Base-by-base conservation (phyloP, 2,888 invertebrate genomes). In the Drosophila prostipennis region DNA sequence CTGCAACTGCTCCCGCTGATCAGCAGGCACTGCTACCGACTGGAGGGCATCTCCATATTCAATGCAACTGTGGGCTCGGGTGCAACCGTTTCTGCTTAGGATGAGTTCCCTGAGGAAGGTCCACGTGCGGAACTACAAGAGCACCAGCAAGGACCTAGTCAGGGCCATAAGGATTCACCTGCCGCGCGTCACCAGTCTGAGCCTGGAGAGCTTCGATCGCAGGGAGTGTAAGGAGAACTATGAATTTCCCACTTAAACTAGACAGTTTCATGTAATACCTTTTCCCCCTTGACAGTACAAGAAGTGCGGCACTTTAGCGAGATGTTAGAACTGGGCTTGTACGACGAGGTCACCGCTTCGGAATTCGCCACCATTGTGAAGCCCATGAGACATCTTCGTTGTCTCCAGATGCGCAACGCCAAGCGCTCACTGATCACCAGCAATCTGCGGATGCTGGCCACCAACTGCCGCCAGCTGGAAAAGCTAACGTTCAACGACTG, bases 401-500 rank as follows among this genome's bases (percentile, higher is more conserved):
- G 56, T 14, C 46, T 82, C 16, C 85, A 82, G 37, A 56, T 82
- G 45, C 68, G 82, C 43, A 82, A 79, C 51, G 85, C 82, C 2
- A 82, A 77, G 32, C 73, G 61, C 19, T 82, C 77, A 56, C 19
- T 82, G 10, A 80, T 67, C 23, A 74, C 82, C 23, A 61, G 61
- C 13, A 69, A 74, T 14, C 72, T 82, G 1, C 79, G 72, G 23
- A 75, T 79, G 36, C 53, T 82, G 64, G 71, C 77, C 5, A 19
- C 48, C 4, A 51, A 72, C 52, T 85, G 85, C 49, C 46, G 51
- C 2, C 65, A 68, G 45, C 32, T 82, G 23, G 74, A 76, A 23
- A 82, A 82, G 43, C 53, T 82, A 1, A 60, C 82, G n/a, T 85
- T 85, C 57, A 76, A 74, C 26, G 85, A 82, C 29, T 70, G 78